phyloP scores from a whole-genome alignment of 1,140 invertebrate species.

The Thalassaphorura encarpata region DNA sequence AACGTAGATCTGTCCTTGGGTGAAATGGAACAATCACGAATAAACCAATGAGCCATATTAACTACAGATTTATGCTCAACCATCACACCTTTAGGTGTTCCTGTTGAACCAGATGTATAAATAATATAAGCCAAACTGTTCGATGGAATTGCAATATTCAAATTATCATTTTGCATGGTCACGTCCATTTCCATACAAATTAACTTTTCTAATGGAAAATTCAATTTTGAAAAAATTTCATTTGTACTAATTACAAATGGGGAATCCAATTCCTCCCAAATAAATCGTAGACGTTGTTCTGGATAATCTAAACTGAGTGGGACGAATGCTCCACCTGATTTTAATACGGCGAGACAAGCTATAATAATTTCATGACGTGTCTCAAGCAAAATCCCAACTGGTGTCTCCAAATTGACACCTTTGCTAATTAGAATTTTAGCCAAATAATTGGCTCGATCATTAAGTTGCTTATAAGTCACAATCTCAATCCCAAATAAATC shows the following conservation, averaged over 20 bases:
- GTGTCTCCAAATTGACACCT: not conserved
- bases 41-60: not conserved
- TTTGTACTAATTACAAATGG: too few species aligned
- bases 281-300: not conserved
- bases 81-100: conserved; percentile 67
- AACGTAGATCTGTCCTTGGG: not conserved
- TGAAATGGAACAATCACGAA: not conserved
- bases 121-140: conserved; percentile 59
- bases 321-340: conserved; percentile 7
- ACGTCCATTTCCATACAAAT: too few species aligned
- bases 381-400: not conserved
- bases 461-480: too few species aligned
- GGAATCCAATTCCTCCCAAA: not conserved
- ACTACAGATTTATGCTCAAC: not conserved
- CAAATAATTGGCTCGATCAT: not conserved
- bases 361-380: not conserved
- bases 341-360: conserved; percentile 1
- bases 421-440: not conserved
- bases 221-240: too few species aligned
- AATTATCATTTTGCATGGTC: not conserved
- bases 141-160: not conserved
- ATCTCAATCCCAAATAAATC: too few species aligned
- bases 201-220: too few species aligned
- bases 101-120: conserved; percentile 88
- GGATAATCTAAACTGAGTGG: conserved; percentile 11